Evolutionary conservation across 1,140 invertebrate species (phyloP), one percentile per base, ranked within the genome.

Genomic region (Matsumurasca onukii): DNA sequence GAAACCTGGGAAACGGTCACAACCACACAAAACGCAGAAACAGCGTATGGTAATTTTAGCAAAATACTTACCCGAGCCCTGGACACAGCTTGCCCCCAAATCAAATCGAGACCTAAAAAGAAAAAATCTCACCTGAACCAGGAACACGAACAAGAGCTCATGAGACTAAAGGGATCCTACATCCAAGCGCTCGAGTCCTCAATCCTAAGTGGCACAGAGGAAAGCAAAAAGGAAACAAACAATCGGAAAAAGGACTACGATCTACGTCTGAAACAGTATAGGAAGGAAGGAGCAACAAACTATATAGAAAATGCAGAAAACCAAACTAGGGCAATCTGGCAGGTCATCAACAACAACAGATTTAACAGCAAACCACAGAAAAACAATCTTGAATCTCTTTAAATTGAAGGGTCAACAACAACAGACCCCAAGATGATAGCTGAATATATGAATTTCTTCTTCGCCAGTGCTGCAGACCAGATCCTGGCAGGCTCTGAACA

Each of bases 401-500:
- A 52, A 12, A 52, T 52, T n/a, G 20, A 52, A n/a, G 49, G 49
- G 12, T 52, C 49, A 52, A 24, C 5, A 52, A 52, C 22, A 52
- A n/a, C 49, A 12, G 49, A 52, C 49, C 49, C 49, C 3, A 12
- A 13, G 5, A 52, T 15, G 22, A 52, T 52, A 24, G 49, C 20
- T 5, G 49, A 52, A 13, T 22, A n/a, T 5, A 52, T 39, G 34
- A 39, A 39, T 17, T 17, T 9, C 34, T n/a, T 39, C 34, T 39
- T 39, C 17, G 34, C 34, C 17, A 39, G 17, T 39, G 34, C 34
- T 39, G 34, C 34, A 39, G 34, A 39, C 5, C 34, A 39, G 17
- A 17, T 39, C 17, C 34, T 39, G 17, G 5, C 34, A 39, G 17
- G 17, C 17, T 39, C 34, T 5, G 5, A 39, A 39, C 34, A 39